Evolutionary conservation across 2,888 invertebrate species (phyloP), one percentile per base, ranked within the genome.

Genomic region (Thymelicus lineola): DNA sequence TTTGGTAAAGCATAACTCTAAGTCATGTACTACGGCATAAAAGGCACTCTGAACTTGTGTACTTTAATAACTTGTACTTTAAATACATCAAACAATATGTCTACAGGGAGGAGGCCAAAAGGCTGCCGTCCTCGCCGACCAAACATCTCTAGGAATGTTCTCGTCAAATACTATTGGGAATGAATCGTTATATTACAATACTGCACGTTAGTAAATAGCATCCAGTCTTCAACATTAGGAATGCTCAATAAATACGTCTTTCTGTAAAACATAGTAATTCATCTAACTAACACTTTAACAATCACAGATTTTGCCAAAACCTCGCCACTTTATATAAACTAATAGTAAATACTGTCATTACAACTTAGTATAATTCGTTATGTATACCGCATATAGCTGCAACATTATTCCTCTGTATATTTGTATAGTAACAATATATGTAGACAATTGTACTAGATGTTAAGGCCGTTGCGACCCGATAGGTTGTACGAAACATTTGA

Each of bases 21-120:
- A 79, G 75, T 80, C 80, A 80, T 81, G 77, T 81, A 80, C 76
- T 80, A 79, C 75, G 80, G 77, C 77, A 79, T 80, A 75, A 79
- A 88, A 89, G 87, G 88, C 89, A 89, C 89, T 85, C 84, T 68
- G 75, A 74, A 76, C 75, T 77, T 64, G 76, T 77, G 77, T 79
- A 79, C 76, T 79, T 28, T 72, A 73, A 75, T 76, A 77, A 72
- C 79, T 85, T 85, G 84, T 85, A 86, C 85, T 86, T 80, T 70
- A 72, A 72, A 77, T 78, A 79, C 72, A 53, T 53, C 10, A 58
- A 67, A 72, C 61, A 75, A 70, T 64, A 60, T 50, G 71, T 68
- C 71, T 61, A 68, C 15, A 66, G 66, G 72, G 71, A 72, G 70
- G 53, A 58, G 46, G 61, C 28, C 38, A 57, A 50, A 36, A 68